phyloP scores from a whole-genome alignment of 2,113 vertebrate genomes.

The Macaca nemestrina region DNA sequence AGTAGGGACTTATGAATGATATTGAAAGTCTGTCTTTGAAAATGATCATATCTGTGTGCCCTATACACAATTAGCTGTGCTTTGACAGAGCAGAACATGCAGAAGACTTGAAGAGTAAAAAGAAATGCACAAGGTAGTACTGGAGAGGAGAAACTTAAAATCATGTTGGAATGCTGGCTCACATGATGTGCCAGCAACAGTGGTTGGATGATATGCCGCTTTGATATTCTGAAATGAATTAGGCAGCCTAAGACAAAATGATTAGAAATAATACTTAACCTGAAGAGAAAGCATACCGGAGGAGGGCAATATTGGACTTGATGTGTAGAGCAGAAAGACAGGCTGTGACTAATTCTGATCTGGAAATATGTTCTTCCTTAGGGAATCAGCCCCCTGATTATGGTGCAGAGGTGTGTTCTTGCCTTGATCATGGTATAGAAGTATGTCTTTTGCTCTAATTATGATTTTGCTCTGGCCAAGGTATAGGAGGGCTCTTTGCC shows the following conservation, averaged over 20 bases:
- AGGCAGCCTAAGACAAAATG: neutral
- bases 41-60: neutral
- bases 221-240: neutral
- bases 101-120: neutral
- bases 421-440: accelerated
- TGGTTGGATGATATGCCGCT: neutral
- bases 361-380: neutral
- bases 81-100: neutral
- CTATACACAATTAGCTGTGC: neutral
- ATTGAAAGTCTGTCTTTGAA: neutral
- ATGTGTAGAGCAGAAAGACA: accelerated
- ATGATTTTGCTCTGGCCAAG: too few relatives aligned
- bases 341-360: neutral
- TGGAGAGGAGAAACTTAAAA: neutral
- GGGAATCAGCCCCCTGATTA: neutral
- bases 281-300: accelerated
- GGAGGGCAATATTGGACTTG: neutral
- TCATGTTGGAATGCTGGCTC: neutral
- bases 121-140: accelerated
- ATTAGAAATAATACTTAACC: neutral
- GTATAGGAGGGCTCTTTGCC: accelerated
- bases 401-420: neutral
- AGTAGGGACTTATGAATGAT: too few relatives aligned
- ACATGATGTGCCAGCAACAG: too few relatives aligned
- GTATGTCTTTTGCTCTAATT: accelerated